These are phyloP conservation scores for Tiaroga cobitis DNA, from an alignment of 2,797 vertebrate species.

Conservation along the genomic window DNA sequence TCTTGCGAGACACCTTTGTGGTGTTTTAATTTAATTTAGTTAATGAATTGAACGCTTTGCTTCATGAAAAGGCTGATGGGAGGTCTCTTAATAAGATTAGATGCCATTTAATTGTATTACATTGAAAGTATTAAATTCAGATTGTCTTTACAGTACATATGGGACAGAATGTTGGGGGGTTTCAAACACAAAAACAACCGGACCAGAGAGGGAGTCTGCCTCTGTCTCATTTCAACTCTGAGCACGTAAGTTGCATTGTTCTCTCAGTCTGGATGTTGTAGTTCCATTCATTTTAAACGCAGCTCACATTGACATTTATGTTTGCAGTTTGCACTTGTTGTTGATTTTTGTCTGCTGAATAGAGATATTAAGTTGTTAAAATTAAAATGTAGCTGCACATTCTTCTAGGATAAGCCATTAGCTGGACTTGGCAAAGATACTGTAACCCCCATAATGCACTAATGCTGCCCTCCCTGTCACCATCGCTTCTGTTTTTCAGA, in stretches of 20 bases:
- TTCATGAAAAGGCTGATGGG: not conserved
- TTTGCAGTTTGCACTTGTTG: not conserved
- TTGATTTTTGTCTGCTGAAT: not conserved
- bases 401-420: not conserved
- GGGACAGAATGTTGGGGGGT: constrained; percentile 96
- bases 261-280: not conserved
- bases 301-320: not conserved
- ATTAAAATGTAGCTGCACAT: not conserved
- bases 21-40: constrained; percentile 32
- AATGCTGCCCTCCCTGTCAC: not conserved
- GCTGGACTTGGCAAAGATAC: constrained; percentile 25
- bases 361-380: not conserved
- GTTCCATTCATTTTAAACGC: not conserved
- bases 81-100: constrained; percentile 41
- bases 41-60: constrained; percentile 14
- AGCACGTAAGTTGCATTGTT: constrained; percentile 80
- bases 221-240: constrained; percentile 95
- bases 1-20: not conserved
- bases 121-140: constrained; percentile 2
- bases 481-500: constrained; percentile 71
- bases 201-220: constrained; percentile 95
- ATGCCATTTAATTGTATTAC: constrained; percentile 12
- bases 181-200: constrained; percentile 99
- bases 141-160: constrained; percentile 84
- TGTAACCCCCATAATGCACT: not conserved